A percentile compares a stretch with the other conserved stretches of the same genome.
Evolutionary conservation across 1,140 invertebrate species (phyloP).

Genomic region (Sycophila sp.): DNA sequence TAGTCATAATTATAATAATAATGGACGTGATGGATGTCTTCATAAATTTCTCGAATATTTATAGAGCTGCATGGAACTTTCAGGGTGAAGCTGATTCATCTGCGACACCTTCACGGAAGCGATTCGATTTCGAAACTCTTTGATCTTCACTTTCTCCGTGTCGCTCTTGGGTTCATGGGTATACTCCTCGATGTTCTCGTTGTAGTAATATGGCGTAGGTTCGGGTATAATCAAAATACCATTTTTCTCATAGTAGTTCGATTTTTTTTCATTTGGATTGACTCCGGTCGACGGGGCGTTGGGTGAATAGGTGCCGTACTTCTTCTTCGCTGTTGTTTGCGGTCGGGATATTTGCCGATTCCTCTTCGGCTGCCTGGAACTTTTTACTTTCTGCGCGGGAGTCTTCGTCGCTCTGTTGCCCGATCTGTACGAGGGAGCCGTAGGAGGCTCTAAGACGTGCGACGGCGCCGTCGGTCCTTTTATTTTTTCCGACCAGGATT

Average conservation of each 20-base stretch:
- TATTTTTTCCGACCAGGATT: too few relatives aligned
- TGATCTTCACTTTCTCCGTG: conserved; percentile 43
- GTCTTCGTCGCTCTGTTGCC: too few relatives aligned
- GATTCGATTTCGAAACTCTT: conserved; percentile 45
- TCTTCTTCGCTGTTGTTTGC: background rate
- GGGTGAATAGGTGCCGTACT: too few relatives aligned
- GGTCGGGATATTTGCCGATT: background rate
- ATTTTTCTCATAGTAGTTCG: conserved; percentile 38
- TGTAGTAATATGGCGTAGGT: conserved; percentile 39
- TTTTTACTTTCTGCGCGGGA: too few relatives aligned
- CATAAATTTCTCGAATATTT: conserved; percentile 43
- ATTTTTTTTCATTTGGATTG: background rate
- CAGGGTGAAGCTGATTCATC: conserved; percentile 41
- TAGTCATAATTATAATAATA: too few relatives aligned
- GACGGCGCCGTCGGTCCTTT: too few relatives aligned
- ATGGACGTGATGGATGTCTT: conserved; percentile 21
- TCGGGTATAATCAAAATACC: conserved; percentile 33
- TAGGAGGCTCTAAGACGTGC: too few relatives aligned
- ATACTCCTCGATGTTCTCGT: conserved; percentile 43
- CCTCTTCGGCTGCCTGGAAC: too few relatives aligned
- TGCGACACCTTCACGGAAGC: conserved; percentile 43
- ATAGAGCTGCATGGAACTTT: conserved; percentile 39
- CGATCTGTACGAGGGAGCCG: too few relatives aligned
- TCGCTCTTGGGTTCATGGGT: conserved; percentile 41
- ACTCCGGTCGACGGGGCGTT: background rate